Evolutionary conservation across 1,140 invertebrate species (phyloP).

Genomic region (Meloidogyne exigua): DNA sequence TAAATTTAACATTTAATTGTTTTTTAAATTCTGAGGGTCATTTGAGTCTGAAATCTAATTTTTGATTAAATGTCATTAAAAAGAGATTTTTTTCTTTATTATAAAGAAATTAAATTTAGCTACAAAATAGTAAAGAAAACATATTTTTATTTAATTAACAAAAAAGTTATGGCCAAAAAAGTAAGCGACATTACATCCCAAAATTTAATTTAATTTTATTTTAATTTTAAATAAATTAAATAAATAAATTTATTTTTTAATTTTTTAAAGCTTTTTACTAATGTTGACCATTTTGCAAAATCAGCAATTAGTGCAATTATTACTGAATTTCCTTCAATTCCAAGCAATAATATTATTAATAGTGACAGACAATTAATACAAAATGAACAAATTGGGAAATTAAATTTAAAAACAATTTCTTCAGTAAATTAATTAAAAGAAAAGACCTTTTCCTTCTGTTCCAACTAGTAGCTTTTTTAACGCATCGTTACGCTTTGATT

Average conservation of each 20-base stretch:
- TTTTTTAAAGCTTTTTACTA: constrained; percentile 53
- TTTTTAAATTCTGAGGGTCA: background rate
- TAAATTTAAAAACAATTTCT: background rate
- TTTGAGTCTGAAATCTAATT: background rate
- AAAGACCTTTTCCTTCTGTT: no score
- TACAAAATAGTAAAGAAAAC: no score
- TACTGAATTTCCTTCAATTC: background rate
- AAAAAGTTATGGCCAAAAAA: no score
- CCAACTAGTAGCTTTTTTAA: background rate
- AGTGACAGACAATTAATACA: background rate
- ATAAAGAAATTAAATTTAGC: no score
- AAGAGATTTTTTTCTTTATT: no score
- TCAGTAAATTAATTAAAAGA: background rate
- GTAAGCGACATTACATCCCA: no score
- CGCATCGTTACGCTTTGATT: background rate
- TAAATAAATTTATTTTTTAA: no score
- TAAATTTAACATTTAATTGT: background rate
- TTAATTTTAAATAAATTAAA: no score
- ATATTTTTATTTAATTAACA: no score
- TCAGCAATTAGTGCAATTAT: constrained; percentile 41
- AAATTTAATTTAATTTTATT: no score
- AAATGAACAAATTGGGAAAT: background rate
- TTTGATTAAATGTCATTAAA: no score
- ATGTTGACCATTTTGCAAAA: constrained; percentile 51
- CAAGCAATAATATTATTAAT: background rate